phyloP scores from a whole-genome alignment of 2,113 vertebrate species.

The Sinocyclocheilus anophthalmus region DNA sequence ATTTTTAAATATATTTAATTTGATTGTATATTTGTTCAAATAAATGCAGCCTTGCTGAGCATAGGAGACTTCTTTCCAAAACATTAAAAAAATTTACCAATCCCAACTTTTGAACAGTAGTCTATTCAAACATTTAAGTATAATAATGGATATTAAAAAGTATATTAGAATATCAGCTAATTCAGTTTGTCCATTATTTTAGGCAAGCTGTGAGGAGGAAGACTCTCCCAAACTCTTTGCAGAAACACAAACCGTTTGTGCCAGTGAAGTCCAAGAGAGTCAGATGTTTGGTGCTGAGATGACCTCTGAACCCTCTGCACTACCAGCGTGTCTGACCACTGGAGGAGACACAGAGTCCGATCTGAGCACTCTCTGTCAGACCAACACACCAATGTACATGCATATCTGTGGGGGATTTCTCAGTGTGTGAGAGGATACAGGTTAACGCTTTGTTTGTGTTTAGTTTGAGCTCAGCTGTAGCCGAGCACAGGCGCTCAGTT shows the following conservation, averaged over 20 bases:
- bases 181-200: background rate
- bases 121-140: background rate
- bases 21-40: too few relatives aligned
- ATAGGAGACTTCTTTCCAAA: background rate
- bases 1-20: too few relatives aligned
- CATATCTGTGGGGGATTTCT: background rate
- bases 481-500: constrained; percentile 76
- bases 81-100: background rate
- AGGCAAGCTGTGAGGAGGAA: constrained; percentile 12
- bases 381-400: constrained; percentile 72
- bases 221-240: background rate
- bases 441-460: constrained; percentile 25
- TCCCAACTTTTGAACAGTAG: background rate
- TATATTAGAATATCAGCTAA: background rate
- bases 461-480: constrained; percentile 76
- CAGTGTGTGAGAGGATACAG: background rate
- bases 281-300: constrained; percentile 46
- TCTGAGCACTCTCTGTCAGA: constrained; percentile 73
- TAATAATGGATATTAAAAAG: background rate
- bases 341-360: constrained; percentile 66
- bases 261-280: constrained; percentile 2
- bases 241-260: background rate
- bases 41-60: too few relatives aligned
- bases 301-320: constrained; percentile 32
- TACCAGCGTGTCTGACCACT: constrained; percentile 31